A percentile compares a stretch with the other conserved stretches of the same genome.
Evolutionary conservation across 2,888 invertebrate genomes (phyloP).

Genomic region (Perizoma flavofasciatum): DNA sequence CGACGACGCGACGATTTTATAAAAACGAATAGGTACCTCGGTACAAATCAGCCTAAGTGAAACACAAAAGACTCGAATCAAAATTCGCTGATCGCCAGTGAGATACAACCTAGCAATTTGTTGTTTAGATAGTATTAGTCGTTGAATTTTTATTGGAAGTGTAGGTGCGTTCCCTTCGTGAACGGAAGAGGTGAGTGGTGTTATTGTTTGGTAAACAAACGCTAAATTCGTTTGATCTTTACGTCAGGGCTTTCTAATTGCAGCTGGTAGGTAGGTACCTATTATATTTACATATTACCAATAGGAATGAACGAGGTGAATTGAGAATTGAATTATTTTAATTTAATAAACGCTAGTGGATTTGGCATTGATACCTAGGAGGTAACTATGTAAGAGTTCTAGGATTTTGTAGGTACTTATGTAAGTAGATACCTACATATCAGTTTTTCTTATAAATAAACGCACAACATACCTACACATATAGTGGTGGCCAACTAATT

Average conservation of each 20-base stretch:
- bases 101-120: background rate
- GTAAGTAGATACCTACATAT: background rate
- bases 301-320: background rate
- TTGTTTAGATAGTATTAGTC: no score
- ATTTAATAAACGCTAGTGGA: background rate
- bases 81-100: slow-evolving; percentile 21
- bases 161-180: slow-evolving; percentile 10
- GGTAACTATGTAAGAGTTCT: background rate
- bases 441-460: no score
- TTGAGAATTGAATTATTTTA: background rate
- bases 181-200: slow-evolving; percentile 16
- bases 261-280: no score
- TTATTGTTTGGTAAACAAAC: slow-evolving; percentile 23
- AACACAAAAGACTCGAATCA: slow-evolving; percentile 26
- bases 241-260: background rate
- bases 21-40: slow-evolving; percentile 5
- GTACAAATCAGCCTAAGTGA: slow-evolving; percentile 20
- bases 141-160: background rate
- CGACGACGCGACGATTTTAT: slow-evolving; percentile 1
- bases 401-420: background rate
- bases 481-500: no score
- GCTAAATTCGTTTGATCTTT: slow-evolving; percentile 9
- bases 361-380: background rate
- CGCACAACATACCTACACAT: no score
- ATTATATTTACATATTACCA: no score